A percentile compares a stretch with the other conserved stretches of the same genome.
phyloP scores from a whole-genome alignment of 2,888 invertebrate species.

The Epistrophe grossulariae region DNA sequence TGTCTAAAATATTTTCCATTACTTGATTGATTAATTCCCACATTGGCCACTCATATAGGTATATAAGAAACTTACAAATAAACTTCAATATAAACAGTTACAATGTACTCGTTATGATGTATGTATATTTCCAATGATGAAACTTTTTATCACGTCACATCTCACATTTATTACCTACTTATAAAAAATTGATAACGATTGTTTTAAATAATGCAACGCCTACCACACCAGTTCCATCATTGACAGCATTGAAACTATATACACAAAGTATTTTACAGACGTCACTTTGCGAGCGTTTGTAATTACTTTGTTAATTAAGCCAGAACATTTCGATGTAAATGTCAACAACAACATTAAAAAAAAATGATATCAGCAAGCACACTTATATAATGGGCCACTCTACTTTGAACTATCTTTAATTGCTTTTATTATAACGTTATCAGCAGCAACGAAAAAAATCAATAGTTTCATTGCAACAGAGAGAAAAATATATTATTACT shows the following conservation, averaged over 20 bases:
- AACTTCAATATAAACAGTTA: not conserved
- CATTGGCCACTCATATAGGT: not conserved
- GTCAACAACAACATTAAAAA: constrained; percentile 8
- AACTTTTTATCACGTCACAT: not conserved
- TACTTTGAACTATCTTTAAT: constrained; percentile 30
- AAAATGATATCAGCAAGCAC: constrained; percentile 3
- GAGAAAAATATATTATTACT: not conserved
- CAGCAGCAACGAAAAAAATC: constrained; percentile 50
- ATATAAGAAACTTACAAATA: not conserved
- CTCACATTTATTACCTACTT: not conserved
- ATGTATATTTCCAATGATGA: too few species aligned
- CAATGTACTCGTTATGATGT: too few species aligned
- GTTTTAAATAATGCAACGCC: constrained; percentile 8
- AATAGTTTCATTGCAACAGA: constrained; percentile 44
- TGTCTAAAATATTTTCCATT: not conserved
- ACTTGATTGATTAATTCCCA: not conserved
- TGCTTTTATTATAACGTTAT: constrained; percentile 56
- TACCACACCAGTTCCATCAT: not conserved
- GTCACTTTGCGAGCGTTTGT: constrained; percentile 11
- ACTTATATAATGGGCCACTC: constrained; percentile 31
- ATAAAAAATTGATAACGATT: not conserved
- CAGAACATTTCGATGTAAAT: constrained; percentile 21
- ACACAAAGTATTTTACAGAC: not conserved
- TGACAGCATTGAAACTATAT: not conserved
- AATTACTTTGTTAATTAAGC: constrained; percentile 32